Evolutionary conservation across 1,140 invertebrate genomes (phyloP).

Genomic region (Spodoptera frugiperda): DNA sequence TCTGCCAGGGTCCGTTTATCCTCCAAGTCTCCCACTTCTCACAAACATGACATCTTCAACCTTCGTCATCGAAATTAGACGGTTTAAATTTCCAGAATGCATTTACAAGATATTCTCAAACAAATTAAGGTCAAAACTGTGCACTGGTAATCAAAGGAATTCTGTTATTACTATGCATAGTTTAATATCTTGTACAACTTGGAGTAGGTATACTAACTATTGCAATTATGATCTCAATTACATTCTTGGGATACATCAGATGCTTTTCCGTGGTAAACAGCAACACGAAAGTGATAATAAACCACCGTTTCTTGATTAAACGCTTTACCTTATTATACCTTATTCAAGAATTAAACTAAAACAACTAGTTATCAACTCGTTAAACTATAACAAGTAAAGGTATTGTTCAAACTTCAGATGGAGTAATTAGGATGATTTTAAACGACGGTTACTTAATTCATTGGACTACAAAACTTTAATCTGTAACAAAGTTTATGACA

Average conservation of each 20-base stretch:
- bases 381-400: neutral
- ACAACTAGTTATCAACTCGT: slow-evolving; percentile 13
- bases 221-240: slow-evolving; percentile 3
- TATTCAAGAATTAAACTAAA: slow-evolving; percentile 19
- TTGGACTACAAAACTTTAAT: neutral
- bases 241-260: slow-evolving; percentile 18
- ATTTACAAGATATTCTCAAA: slow-evolving; percentile 30
- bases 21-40: slow-evolving; percentile 1
- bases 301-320: neutral
- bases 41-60: slow-evolving; percentile 11
- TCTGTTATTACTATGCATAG: slow-evolving; percentile 31
- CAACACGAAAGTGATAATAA: neutral
- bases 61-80: neutral
- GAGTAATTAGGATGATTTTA: slow-evolving; percentile 13
- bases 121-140: slow-evolving; percentile 35
- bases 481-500: neutral
- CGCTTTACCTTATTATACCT: slow-evolving; percentile 7
- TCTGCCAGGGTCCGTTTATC: slow-evolving; percentile 11
- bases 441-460: slow-evolving; percentile 9
- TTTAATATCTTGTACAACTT: slow-evolving; percentile 29
- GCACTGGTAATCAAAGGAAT: slow-evolving; percentile 38
- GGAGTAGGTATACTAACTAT: slow-evolving; percentile 13
- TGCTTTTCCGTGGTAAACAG: neutral
- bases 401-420: slow-evolving; percentile 16
- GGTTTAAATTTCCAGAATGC: slow-evolving; percentile 7